Base-by-base conservation (phyloP, 2,888 invertebrate species). In the Agriotes lineatus region DNA sequence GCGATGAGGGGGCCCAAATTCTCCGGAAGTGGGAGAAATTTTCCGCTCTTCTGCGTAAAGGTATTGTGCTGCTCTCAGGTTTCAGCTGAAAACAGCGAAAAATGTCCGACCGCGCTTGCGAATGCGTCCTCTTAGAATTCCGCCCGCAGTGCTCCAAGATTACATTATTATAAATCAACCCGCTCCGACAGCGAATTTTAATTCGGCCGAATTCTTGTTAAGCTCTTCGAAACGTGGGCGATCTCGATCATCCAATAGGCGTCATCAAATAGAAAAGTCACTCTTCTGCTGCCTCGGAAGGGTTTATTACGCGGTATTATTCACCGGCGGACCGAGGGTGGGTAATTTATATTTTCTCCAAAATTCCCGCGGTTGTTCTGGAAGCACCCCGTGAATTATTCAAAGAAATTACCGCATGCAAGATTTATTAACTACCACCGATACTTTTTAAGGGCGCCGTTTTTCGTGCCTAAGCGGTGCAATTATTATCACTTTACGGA, bases 21-120 rank as follows among this genome's bases (percentile, higher is more conserved):
- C 74, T 84, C 48, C 74, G 76, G 62, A 75, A 78, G 64, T 84
- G 84, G 84, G 83, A 84, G 75, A 73, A 75, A 22, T 83, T 73
- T 67, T 70, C 71, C 54, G 69, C 66, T 35, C 68, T 76, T 52
- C 58, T 72, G 30, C 59, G 67, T 19, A 30, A 42, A 67, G 75
- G 75, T 75, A 71, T 58, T 56, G 30, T 59, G 16, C 22, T 42
- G 39, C 9, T 16, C 16, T 39, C 14, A 37, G 12, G 14, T 42
- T 42, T 4, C 42, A 42, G 16, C 42, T 42, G 12, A 18, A 18
- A 42, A 18, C 9, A 9, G 19, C 22, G 18, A 33, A 9, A 22
- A 52, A 52, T 30, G 25, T 30, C 9, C 16, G 30, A 1, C 2
- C n/a, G 19, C 14, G 44, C 16, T 37, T 25, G 7, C 25, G n/a